These are phyloP conservation scores for Ridgeia piscesae DNA, from an alignment of 1,140 invertebrate genomes.

Conservation along the genomic window DNA sequence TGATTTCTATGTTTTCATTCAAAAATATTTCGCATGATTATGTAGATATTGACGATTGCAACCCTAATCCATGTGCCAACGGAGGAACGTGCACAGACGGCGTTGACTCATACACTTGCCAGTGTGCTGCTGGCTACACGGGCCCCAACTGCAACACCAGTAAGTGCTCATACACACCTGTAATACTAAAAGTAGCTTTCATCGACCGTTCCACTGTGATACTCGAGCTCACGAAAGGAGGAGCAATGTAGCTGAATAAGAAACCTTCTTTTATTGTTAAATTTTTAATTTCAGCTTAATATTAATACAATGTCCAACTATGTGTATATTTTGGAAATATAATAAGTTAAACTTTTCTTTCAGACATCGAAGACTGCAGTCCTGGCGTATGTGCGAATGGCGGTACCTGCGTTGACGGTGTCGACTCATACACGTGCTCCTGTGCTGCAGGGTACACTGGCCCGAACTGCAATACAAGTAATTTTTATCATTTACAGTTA, in stretches of 20 bases:
- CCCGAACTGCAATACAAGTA: constrained; percentile 32
- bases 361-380: background rate
- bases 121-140: constrained; percentile 18
- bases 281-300: no score
- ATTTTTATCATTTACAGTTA: no score
- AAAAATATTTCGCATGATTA: no score
- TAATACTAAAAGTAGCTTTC: no score
- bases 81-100: constrained; percentile 22
- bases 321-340: no score
- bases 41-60: constrained; percentile 7
- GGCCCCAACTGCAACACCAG: constrained; percentile 14
- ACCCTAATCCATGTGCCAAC: constrained; percentile 2
- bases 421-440: constrained; percentile 14
- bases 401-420: constrained; percentile 21
- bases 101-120: constrained; percentile 12
- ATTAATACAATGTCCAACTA: no score
- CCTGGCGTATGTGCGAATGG: constrained; percentile 15
- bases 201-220: no score
- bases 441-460: constrained; percentile 28
- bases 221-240: no score
- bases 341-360: background rate
- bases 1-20: no score
- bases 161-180: background rate
- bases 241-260: no score
- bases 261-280: no score